Evolutionary conservation across 1,140 invertebrate species (phyloP).

Genomic region (Agraylea sexmaculata): DNA sequence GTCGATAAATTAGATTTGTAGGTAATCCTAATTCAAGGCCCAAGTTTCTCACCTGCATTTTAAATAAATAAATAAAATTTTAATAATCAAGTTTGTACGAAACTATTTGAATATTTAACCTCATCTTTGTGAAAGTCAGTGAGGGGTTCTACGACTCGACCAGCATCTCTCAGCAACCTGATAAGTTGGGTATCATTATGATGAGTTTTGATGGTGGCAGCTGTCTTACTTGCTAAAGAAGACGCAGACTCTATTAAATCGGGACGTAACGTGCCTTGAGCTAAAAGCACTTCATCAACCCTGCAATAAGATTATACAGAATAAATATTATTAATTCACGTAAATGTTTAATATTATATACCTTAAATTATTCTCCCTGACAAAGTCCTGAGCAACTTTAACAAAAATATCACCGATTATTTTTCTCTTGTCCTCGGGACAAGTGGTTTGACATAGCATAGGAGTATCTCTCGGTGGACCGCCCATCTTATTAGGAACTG

Average conservation of each 20-base stretch:
- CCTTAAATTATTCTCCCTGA: slow-evolving; percentile 68
- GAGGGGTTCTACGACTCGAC: slow-evolving; percentile 91
- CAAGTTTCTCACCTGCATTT: slow-evolving; percentile 43
- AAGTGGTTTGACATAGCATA: slow-evolving; percentile 72
- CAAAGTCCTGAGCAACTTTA: slow-evolving; percentile 73
- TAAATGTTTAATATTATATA: slow-evolving; percentile 3
- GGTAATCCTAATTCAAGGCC: slow-evolving; percentile 87
- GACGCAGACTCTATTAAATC: slow-evolving; percentile 98
- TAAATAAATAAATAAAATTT: slow-evolving; percentile 15
- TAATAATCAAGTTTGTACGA: slow-evolving; percentile 6
- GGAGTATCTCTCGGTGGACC: slow-evolving; percentile 67
- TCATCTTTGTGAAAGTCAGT: slow-evolving; percentile 99
- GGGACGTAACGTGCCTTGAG: slow-evolving; percentile 87
- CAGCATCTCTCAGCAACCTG: slow-evolving; percentile 70
- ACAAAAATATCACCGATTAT: slow-evolving; percentile 99
- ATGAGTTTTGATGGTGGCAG: slow-evolving; percentile 98
- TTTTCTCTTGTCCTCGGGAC: slow-evolving; percentile 95
- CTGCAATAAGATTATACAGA: slow-evolving; percentile 21
- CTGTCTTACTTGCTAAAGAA: slow-evolving; percentile 67
- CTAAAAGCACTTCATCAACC: slow-evolving; percentile 75
- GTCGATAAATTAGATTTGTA: slow-evolving; percentile 74
- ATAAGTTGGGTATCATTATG: slow-evolving; percentile 98
- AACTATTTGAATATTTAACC: slow-evolving; percentile 40
- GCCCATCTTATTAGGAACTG: slow-evolving; percentile 39
- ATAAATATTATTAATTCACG: background rate